A percentile compares a stretch with the other conserved stretches of the same genome.
Conservation (phyloP, 2,113 vertebrate species). For the Bufo gargarizans region DNA sequence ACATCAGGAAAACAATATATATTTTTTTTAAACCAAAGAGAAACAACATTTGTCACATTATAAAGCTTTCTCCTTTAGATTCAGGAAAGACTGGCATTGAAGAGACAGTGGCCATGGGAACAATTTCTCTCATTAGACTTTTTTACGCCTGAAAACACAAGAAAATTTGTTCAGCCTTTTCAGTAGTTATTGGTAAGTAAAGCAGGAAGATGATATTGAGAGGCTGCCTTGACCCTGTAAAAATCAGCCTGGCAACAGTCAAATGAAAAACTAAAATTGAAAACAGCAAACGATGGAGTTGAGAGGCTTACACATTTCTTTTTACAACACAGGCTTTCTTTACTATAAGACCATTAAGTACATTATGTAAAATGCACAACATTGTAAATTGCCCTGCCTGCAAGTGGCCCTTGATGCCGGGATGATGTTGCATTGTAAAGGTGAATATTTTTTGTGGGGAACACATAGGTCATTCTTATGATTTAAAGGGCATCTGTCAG, state of each 20-base stretch:
- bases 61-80: conserved; percentile 33
- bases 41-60: conserved; percentile 25
- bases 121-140: conserved; percentile 56
- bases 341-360: neutral
- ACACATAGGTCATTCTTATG: no score
- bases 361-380: neutral
- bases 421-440: neutral
- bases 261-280: conserved; percentile 56
- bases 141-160: conserved; percentile 57
- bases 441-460: neutral
- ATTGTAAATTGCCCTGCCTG: neutral
- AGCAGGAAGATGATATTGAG: conserved; percentile 37
- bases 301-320: neutral
- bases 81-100: conserved; percentile 23
- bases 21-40: neutral
- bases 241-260: conserved; percentile 46
- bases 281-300: conserved; percentile 22
- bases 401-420: neutral
- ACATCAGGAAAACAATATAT: neutral
- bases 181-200: conserved; percentile 45
- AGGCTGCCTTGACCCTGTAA: conserved; percentile 57
- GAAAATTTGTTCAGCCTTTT: conserved; percentile 53
- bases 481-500: no score
- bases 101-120: conserved; percentile 56
- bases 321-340: neutral